Evolutionary conservation across 2,797 vertebrate species (phyloP), one percentile per base, ranked within the genome.

Genomic region (Scleropages formosus): DNA sequence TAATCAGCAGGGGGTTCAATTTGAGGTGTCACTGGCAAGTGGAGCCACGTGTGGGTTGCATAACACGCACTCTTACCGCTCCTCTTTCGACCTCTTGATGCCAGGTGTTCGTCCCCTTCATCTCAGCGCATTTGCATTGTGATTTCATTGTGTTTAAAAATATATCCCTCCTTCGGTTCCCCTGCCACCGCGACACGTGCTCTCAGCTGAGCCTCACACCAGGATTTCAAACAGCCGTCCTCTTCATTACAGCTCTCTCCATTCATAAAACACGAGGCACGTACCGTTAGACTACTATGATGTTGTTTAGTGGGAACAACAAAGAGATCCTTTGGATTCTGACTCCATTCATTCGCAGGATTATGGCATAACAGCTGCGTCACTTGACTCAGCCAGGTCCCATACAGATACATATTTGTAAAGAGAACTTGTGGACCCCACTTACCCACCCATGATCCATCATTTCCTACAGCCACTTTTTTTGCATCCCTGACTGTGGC

Each of bases 401-500:
- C n/a, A n/a, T n/a, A n/a, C n/a, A n/a, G n/a, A n/a, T n/a, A n/a
- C n/a, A n/a, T n/a, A n/a, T n/a, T n/a, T n/a, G n/a, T n/a, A n/a
- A n/a, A 20, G 66, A 4, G 8, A n/a, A 4, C 47, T 4, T 20
- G 0, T 22, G 12, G 11, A 8, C 47, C 24, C 63, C 67, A 51
- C 46, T 16, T 15, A 69, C 67, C 46, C 67, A 16, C 24, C n/a
- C 67, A 10, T 2, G 1, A 53, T 3, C 53, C 11, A 64, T 68
- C 67, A 66, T 31, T 49, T 70, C 80, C 65, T 79, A 78, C 4
- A 63, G 77, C 75, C 73, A 63, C 68, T 62, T 77, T 73, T 73
- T 64, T 53, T 47, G 63, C 15, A 27, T 39, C 11, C 22, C 24
- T 3, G 13, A 47, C 44, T 27, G 27, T 47, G 24, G 76, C 60